Conservation (phyloP, 1,140 invertebrate genomes). For the Zaprionus inermis region DNA sequence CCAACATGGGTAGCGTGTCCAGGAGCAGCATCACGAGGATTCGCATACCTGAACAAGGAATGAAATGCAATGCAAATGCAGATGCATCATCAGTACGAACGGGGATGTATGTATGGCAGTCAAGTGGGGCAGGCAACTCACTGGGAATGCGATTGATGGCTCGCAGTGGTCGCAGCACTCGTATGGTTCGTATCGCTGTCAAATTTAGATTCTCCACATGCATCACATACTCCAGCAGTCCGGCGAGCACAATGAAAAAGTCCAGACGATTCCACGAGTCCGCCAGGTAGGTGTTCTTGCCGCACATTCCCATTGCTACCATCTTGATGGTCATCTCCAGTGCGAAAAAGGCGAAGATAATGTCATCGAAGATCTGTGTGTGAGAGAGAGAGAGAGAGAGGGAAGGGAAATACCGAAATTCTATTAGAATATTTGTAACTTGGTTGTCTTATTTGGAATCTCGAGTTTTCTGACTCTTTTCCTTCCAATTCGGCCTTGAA, state of each 20-base stretch:
- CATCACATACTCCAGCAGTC: constrained; percentile 96
- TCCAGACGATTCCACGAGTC: constrained; percentile 99
- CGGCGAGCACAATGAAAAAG: constrained; percentile 98
- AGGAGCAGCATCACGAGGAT: constrained; percentile 99
- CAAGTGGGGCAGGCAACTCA: constrained; percentile 86
- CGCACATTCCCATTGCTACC: constrained; percentile 99
- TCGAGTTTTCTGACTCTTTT: not conserved
- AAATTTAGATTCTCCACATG: constrained; percentile 99
- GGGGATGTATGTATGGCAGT: too few relatives aligned
- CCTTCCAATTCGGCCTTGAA: not conserved
- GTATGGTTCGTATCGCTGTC: constrained; percentile 98
- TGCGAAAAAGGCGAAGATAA: constrained; percentile 99
- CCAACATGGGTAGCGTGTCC: constrained; percentile 99
- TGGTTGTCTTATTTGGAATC: too few relatives aligned
- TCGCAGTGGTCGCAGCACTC: constrained; percentile 96
- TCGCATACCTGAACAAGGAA: constrained; percentile 92
- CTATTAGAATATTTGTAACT: too few relatives aligned
- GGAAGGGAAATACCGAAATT: not conserved
- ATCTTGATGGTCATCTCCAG: constrained; percentile 99
- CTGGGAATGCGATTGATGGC: constrained; percentile 99
- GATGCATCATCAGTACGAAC: not conserved
- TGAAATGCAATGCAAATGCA: too few relatives aligned
- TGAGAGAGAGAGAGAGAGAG: too few relatives aligned
- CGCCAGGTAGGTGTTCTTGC: constrained; percentile 96
- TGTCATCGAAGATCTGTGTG: constrained; percentile 97